Evolutionary conservation across 2,113 vertebrate genomes (phyloP).

Genomic region (Piaya cayana): DNA sequence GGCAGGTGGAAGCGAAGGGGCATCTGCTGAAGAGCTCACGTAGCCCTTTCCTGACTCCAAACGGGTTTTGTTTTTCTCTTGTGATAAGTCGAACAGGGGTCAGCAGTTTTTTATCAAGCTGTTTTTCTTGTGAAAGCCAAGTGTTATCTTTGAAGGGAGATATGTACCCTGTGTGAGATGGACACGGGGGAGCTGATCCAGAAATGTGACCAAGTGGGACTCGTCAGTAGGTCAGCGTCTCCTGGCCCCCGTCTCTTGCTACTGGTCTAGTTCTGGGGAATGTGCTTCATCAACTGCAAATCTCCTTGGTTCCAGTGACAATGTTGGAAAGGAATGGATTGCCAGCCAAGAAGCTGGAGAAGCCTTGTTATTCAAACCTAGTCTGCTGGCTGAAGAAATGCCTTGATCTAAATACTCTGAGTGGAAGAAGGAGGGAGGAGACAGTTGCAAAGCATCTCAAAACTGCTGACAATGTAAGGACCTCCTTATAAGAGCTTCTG

Average conservation of each 20-base stretch:
- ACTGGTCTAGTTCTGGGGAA: neutral
- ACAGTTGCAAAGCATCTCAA: neutral
- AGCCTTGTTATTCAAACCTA: neutral
- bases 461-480: conserved; percentile 33
- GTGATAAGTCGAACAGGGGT: neutral
- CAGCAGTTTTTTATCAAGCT: neutral
- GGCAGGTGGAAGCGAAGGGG: neutral
- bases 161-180: neutral
- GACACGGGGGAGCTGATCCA: neutral
- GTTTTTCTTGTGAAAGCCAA: neutral
- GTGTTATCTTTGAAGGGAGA: neutral
- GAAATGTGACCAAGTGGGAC: neutral
- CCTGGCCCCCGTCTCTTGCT: neutral
- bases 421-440: neutral
- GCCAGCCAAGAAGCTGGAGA: neutral
- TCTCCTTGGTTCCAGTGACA: neutral
- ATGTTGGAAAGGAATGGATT: neutral
- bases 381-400: neutral
- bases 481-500: conserved; percentile 3
- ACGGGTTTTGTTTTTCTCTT: neutral
- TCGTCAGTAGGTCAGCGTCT: neutral
- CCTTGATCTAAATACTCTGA: neutral
- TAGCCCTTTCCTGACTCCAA: neutral
- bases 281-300: neutral
- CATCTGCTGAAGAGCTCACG: neutral